phyloP scores from a whole-genome alignment of 2,113 vertebrate species.

The Gorsachius goisagi region DNA sequence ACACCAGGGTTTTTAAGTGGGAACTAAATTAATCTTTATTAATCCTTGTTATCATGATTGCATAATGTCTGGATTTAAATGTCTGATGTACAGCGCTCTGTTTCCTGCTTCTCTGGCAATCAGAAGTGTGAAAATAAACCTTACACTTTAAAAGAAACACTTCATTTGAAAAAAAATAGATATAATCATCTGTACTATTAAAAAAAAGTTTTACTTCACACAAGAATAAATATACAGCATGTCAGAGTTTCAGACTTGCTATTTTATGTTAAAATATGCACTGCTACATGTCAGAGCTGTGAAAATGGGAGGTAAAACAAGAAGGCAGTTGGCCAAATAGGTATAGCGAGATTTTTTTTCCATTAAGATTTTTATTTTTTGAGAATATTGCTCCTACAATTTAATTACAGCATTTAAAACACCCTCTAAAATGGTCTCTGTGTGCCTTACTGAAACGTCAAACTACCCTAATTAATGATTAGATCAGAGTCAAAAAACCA shows the following conservation, averaged over 20 bases:
- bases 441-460: constrained; percentile 43
- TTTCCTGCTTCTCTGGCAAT: constrained; percentile 74
- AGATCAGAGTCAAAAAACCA: constrained; percentile 58
- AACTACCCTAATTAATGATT: constrained; percentile 61
- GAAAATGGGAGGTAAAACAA: constrained; percentile 70
- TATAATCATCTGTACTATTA: constrained; percentile 57
- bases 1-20: constrained; percentile 56
- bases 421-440: constrained; percentile 51
- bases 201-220: constrained; percentile 52
- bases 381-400: constrained; percentile 41
- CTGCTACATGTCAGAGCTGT: constrained; percentile 73
- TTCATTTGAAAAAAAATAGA: constrained; percentile 50
- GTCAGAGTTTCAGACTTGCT: constrained; percentile 66
- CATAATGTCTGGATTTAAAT: constrained; percentile 73
- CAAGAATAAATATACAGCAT: constrained; percentile 70
- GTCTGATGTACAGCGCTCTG: constrained; percentile 53
- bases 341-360: constrained; percentile 33
- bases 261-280: constrained; percentile 77
- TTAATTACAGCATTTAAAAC: constrained; percentile 74
- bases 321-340: constrained; percentile 72
- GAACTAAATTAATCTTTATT: constrained; percentile 76
- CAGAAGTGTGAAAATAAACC: constrained; percentile 83
- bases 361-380: constrained; percentile 66
- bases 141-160: constrained; percentile 68
- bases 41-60: constrained; percentile 74